phyloP scores from a whole-genome alignment of 92 coral and sea anemone genomes.

The Heliopora coerulea region DNA sequence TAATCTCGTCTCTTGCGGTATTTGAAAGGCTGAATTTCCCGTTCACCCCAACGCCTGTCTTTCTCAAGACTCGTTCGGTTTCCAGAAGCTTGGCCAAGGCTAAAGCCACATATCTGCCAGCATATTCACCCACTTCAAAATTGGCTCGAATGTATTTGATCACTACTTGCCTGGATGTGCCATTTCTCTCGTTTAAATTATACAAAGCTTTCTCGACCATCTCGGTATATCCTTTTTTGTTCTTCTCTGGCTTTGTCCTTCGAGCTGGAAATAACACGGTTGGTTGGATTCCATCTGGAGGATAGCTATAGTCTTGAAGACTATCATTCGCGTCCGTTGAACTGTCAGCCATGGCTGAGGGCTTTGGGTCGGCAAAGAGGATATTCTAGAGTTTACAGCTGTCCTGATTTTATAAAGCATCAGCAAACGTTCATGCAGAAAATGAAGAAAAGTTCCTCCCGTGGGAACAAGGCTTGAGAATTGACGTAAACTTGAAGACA shows the following conservation, averaged over 20 bases:
- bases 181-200: slow-evolving; percentile 68
- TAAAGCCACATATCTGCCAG: slow-evolving; percentile 57
- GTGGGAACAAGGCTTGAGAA: too few relatives aligned
- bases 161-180: slow-evolving; percentile 86
- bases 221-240: slow-evolving; percentile 46
- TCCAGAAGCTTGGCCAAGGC: slow-evolving; percentile 69
- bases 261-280: slow-evolving; percentile 23
- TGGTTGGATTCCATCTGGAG: slow-evolving; percentile 5
- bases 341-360: slow-evolving; percentile 2
- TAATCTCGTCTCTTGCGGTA: slow-evolving; percentile 68
- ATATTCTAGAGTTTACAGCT: too few relatives aligned
- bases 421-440: too few relatives aligned
- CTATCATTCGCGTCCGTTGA: not conserved
- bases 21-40: slow-evolving; percentile 81
- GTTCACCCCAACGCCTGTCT: slow-evolving; percentile 78
- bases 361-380: too few relatives aligned
- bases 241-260: slow-evolving; percentile 7
- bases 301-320: not conserved
- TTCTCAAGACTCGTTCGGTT: slow-evolving; percentile 64
- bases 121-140: slow-evolving; percentile 63
- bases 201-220: slow-evolving; percentile 86
- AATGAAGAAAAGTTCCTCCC: too few relatives aligned
- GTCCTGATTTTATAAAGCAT: too few relatives aligned
- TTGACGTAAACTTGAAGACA: too few relatives aligned
- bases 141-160: slow-evolving; percentile 68